Evolutionary conservation across 2,113 vertebrate genomes (phyloP).

Genomic region (Passer montanus): DNA sequence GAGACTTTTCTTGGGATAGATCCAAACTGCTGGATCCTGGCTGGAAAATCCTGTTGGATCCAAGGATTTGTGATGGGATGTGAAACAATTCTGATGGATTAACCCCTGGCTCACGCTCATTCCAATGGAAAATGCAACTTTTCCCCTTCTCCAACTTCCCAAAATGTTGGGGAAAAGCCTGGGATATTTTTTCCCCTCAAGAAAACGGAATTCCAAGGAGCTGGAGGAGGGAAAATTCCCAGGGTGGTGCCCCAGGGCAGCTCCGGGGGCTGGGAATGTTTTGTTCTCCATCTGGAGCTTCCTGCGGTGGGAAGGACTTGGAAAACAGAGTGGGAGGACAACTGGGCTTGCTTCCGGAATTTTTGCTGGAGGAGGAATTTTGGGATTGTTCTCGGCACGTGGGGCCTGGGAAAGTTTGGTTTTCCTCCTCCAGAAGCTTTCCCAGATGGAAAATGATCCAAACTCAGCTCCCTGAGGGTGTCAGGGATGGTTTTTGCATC

Average conservation of each 20-base stretch:
- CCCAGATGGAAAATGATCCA: background rate
- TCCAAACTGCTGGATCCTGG: background rate
- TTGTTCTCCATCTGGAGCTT: background rate
- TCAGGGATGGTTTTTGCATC: background rate
- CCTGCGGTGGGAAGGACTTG: background rate
- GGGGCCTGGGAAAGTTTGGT: background rate
- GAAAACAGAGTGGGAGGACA: conserved; percentile 35
- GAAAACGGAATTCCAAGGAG: background rate
- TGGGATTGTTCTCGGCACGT: background rate
- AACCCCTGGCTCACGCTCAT: accelerated
- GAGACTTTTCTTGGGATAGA: background rate
- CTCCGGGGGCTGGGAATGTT: background rate
- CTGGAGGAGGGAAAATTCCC: background rate
- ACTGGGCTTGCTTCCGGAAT: background rate
- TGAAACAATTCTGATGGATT: accelerated
- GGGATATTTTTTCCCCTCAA: background rate
- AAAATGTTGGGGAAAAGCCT: background rate
- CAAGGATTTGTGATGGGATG: background rate
- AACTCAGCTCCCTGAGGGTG: background rate
- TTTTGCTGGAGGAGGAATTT: background rate
- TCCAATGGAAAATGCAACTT: accelerated
- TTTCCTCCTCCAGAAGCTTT: background rate
- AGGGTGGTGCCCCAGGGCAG: background rate
- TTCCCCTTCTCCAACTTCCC: background rate
- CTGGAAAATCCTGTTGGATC: background rate